Evolutionary conservation across 2,113 vertebrate species (phyloP), one percentile per base, ranked within the genome.

Genomic region (Rhea pennata): DNA sequence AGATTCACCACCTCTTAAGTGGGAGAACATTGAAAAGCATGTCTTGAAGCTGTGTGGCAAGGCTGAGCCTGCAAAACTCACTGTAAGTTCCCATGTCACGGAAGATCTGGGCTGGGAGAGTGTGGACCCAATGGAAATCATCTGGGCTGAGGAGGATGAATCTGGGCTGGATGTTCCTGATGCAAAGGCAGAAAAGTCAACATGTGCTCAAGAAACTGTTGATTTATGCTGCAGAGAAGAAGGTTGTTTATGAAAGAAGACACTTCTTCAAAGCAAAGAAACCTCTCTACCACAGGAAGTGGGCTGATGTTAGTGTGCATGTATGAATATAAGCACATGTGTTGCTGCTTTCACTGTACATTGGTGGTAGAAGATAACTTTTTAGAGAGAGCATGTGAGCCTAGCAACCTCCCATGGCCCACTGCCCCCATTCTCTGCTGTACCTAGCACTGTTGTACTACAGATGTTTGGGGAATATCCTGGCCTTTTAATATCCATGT

Each of bases 251-350:
- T 22, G 15, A 15, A 23, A 23, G 67, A 14, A 2, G 22, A 29
- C 1, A 4, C 1, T 9, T 33, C 65, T 83, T 20, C 76, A 33
- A 81, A 80, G 73, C 31, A 70, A 84, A 76, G 73, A 81, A 87
- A 22, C 23, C 5, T 40, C 53, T 73, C 44, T 67, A 3, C 1
- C 6, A 54, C 79, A 48, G 7, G 70, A 4, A 73, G 12, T 2
- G 46, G 36, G 21, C 36, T 39, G 15, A 53, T 58, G 29, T 54
- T 69, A 73, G 12, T 3, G 46, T 7, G 24, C 48, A 9, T 14
- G 29, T 24, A 10, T 12, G n/a, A 65, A 59, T 24, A 19, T 0
- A 5, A 54, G n/a, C 13, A 73, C 13, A 24, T 0, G 4, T 1
- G 0, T 20, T 42, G 58, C 33, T 74, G 23, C 22, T 70, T 70